Evolutionary conservation across 1,140 invertebrate genomes (phyloP), one percentile per base, ranked within the genome.

Genomic region (Notospermus geniculatus): DNA sequence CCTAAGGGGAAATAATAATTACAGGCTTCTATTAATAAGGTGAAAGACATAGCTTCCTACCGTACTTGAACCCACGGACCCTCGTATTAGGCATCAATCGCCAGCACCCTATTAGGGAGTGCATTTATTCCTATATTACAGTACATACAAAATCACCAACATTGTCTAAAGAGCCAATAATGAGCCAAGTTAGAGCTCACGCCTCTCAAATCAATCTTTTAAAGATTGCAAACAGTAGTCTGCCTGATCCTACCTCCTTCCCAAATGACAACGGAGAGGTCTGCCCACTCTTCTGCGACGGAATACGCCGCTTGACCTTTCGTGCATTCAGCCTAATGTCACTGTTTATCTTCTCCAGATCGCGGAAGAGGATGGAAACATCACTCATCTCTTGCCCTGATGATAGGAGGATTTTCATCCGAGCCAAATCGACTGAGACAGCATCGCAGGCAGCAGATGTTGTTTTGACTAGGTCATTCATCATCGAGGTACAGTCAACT

Each of bases 291-390:
- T 70, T 69, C 60, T 72, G 69, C 52, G 71, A 71, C 30, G 77
- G 77, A 9, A 77, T 59, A 46, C 77, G 63, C 57, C 77, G 64
- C 59, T 76, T 78, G 29, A 79, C 88, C 58, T 83, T 84, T 63
- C 93, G 93, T 46, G 93, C 85, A 78, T 92, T 88, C 72, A 91
- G 90, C 66, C 90, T 87, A 1, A 95, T 85, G 5, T 89, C 86
- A 61, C 91, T 88, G 53, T 87, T 87, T 61, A 86, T 87, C 2
- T 86, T 87, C 62, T 88, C 87, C 4, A 93, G 83, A 70, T 91
- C 88, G 75, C 91, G 88, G 68, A 90, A 86, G 1, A 95, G 78
- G 45, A 89, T 83, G 7, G 87, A 88, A 66, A 88, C 85, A 69
- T 89, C 87, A 53, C 85, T 86, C n/a, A 84, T 82, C 64, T 86